Evolutionary conservation across 2,888 invertebrate genomes (phyloP).

Genomic region (Nebria salina): DNA sequence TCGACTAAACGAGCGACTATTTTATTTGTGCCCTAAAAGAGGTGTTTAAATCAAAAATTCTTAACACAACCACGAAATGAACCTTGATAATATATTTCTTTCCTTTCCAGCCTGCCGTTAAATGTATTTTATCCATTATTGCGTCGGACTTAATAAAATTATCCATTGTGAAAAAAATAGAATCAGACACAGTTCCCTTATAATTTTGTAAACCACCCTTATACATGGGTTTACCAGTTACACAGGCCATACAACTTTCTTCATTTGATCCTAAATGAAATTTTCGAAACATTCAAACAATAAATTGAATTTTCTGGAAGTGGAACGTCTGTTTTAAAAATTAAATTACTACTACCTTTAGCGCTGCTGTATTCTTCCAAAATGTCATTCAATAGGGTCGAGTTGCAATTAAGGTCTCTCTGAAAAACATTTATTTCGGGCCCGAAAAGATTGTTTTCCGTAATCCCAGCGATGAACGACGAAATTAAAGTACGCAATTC

Average conservation of each 20-base stretch:
- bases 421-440: constrained; percentile 55
- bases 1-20: constrained; percentile 54
- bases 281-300: neutral
- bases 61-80: constrained; percentile 26
- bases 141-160: constrained; percentile 55
- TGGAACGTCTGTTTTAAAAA: neutral
- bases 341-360: constrained; percentile 46
- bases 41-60: constrained; percentile 8
- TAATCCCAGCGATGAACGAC: constrained; percentile 53
- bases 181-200: constrained; percentile 53
- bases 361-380: constrained; percentile 25
- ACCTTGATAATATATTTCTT: constrained; percentile 59
- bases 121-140: constrained; percentile 52
- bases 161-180: constrained; percentile 54
- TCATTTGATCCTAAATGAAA: constrained; percentile 5
- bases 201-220: constrained; percentile 55
- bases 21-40: constrained; percentile 57
- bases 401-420: constrained; percentile 56
- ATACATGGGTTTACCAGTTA: constrained; percentile 54
- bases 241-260: constrained; percentile 23
- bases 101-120: constrained; percentile 52
- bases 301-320: neutral
- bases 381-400: constrained; percentile 56
- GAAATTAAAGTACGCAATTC: constrained; percentile 56
- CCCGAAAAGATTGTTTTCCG: constrained; percentile 50